A percentile compares a stretch with the other conserved stretches of the same genome.
phyloP scores from a whole-genome alignment of 1,140 invertebrate genomes.

The Zaprionus kolodkinae region DNA sequence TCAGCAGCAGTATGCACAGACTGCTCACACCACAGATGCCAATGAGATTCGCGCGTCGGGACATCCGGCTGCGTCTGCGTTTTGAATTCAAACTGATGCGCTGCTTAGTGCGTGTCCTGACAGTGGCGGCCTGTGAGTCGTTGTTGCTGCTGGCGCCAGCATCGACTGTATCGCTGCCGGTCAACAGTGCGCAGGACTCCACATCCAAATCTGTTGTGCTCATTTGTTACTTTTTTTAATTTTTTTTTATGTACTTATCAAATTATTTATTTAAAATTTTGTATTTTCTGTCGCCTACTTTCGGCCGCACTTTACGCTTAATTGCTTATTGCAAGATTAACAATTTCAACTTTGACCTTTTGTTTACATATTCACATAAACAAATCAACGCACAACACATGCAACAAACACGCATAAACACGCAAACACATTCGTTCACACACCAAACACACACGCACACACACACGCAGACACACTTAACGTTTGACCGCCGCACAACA shows the following conservation, averaged over 20 bases:
- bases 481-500: constrained; percentile 34
- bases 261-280: background rate
- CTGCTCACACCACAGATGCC: constrained; percentile 87
- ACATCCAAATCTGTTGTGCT: constrained; percentile 55
- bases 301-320: background rate
- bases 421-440: constrained; percentile 13
- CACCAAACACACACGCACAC: constrained; percentile 21
- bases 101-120: constrained; percentile 79
- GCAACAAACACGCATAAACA: constrained; percentile 25
- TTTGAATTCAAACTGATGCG: constrained; percentile 73
- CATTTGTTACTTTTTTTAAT: constrained; percentile 54
- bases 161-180: constrained; percentile 50
- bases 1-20: constrained; percentile 86
- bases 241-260: constrained; percentile 6
- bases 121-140: constrained; percentile 33
- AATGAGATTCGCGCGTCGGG: constrained; percentile 86
- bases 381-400: constrained; percentile 1
- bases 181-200: constrained; percentile 68
- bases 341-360: constrained; percentile 15
- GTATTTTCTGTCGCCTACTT: background rate
- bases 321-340: background rate
- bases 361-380: constrained; percentile 43
- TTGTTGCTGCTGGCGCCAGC: constrained; percentile 16
- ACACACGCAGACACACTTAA: constrained; percentile 38
- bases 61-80: constrained; percentile 84